phyloP scores from a whole-genome alignment of 2,797 vertebrate genomes.

The Halcyon chelicuti region DNA sequence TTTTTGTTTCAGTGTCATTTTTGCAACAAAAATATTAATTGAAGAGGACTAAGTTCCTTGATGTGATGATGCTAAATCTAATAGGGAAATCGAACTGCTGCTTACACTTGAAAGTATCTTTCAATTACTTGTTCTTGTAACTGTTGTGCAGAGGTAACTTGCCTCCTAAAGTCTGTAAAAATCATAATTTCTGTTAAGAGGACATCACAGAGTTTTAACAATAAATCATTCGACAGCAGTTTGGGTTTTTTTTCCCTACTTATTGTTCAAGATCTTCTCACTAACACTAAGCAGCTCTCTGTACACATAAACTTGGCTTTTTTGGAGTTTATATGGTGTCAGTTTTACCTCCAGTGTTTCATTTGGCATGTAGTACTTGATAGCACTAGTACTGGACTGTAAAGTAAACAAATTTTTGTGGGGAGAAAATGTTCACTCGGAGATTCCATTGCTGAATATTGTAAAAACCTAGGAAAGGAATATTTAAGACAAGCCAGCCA shows the following conservation, averaged over 20 bases:
- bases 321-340: constrained; percentile 23
- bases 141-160: neutral
- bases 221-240: neutral
- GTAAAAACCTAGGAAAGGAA: constrained; percentile 39
- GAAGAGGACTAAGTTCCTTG: neutral
- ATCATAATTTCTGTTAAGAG: neutral
- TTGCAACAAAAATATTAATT: neutral
- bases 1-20: neutral
- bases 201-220: neutral
- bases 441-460: constrained; percentile 59
- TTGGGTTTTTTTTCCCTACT: neutral
- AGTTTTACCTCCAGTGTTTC: constrained; percentile 36
- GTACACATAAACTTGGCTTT: neutral
- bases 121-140: neutral
- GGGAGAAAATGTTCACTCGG: constrained; percentile 62
- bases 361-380: neutral
- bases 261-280: neutral
- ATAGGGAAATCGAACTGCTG: neutral
- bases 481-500: neutral
- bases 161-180: neutral
- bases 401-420: constrained; percentile 53
- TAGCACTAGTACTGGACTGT: neutral
- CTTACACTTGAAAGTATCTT: neutral
- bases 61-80: neutral
- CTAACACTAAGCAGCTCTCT: neutral